Evolutionary conservation across 2,113 vertebrate species (phyloP), one percentile per base, ranked within the genome.

Genomic region (Sceloporus undulatus): DNA sequence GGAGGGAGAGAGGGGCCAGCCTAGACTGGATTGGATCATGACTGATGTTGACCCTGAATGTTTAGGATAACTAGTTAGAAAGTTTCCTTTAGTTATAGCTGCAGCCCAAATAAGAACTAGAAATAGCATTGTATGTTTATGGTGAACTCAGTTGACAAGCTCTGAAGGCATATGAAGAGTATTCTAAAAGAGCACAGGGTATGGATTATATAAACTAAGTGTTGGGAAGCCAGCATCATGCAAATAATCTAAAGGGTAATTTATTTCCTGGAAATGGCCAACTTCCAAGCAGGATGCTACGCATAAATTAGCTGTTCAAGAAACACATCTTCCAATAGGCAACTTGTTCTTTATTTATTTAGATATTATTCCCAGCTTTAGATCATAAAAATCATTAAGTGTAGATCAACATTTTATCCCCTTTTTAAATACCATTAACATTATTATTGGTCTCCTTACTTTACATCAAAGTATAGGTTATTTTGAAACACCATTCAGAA

Each of bases 161-260:
- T 93, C 92, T 90, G 79, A 68, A 81, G 66, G 76, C 79, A 94
- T 89, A 92, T 87, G 13, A 91, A 88, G 91, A 93, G 79, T 93
- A 94, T 91, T 94, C 85, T 93, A 91, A 94, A 94, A 93, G 76
- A 85, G 70, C 81, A 89, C 29, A 91, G 82, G 62, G 74, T 94
- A 54, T 90, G 85, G 90, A 93, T 96, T 95, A 93, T 96, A 94
- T 92, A 89, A 93, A 88, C 91, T 91, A 92, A 94, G 52, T 91
- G 82, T 91, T 93, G 87, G 87, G 93, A 90, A 94, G 79, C 59
- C 92, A 83, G 29, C 88, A 91, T 81, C 86, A 86, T 87, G 77
- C 93, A 93, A 95, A 95, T 94, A 90, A 38, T 62, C 65, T 87
- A 79, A n/a, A 54, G 78, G 82, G 68, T 84, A 79, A 88, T 93